Percentiles rank a stretch among this genome's conserved stretches.
These are phyloP conservation scores for Shargacucullia verbasci DNA, from an alignment of 2,888 invertebrate species.

Conservation along the genomic window DNA sequence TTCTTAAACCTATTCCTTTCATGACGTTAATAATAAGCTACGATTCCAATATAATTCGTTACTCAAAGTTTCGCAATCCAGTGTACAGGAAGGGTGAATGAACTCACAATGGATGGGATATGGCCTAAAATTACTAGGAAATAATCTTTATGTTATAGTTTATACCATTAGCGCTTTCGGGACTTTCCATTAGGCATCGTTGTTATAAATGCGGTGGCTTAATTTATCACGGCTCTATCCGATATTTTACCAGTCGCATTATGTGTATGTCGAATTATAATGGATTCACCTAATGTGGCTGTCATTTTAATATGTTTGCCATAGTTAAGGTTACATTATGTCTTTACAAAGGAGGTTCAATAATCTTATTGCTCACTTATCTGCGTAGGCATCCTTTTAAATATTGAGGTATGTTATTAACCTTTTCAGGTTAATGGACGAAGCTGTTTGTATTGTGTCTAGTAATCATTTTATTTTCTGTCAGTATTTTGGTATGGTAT, in stretches of 20 bases:
- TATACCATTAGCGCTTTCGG: background rate
- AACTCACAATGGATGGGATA: constrained; percentile 15
- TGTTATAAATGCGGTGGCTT: background rate
- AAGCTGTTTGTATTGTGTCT: constrained; percentile 1
- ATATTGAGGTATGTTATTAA: constrained; percentile 1
- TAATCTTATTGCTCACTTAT: constrained; percentile 1
- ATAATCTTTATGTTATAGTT: background rate
- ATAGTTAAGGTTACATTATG: background rate
- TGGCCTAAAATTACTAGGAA: constrained; percentile 8
- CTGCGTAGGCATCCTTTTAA: background rate
- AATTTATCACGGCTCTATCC: background rate
- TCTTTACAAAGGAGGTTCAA: constrained; percentile 10
- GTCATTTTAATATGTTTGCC: constrained; percentile 9
- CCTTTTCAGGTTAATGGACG: constrained; percentile 4
- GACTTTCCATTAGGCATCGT: background rate
- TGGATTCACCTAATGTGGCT: constrained; percentile 1
- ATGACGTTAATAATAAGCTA: constrained; percentile 13
- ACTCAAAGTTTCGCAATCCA: constrained; percentile 1
- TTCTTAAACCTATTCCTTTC: no score
- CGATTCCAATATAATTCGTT: constrained; percentile 11
- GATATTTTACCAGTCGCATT: background rate
- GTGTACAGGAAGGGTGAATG: constrained; percentile 2
- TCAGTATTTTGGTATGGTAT: no score
- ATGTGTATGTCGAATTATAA: background rate
- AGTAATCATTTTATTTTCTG: background rate